These are phyloP conservation scores for Erebia aethiops DNA, from an alignment of 2,888 invertebrate species.

Conservation along the genomic window DNA sequence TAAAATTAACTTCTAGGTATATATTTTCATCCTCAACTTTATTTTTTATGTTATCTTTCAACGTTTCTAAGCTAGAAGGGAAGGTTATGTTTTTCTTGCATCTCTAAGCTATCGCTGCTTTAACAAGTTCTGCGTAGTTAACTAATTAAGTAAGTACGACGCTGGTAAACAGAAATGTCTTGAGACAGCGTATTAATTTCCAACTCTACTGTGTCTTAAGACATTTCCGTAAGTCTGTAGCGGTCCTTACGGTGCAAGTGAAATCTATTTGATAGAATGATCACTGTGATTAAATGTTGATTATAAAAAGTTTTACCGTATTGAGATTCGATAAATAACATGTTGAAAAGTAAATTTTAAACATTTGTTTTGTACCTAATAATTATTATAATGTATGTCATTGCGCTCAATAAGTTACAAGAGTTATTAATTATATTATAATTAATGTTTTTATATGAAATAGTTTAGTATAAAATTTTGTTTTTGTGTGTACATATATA, in stretches of 20 bases:
- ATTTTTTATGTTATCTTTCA: neutral
- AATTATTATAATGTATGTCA: slow-evolving; percentile 28
- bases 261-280: slow-evolving; percentile 48
- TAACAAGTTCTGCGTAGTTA: slow-evolving; percentile 27
- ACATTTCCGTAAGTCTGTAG: slow-evolving; percentile 28
- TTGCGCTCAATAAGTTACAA: slow-evolving; percentile 40
- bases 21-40: neutral
- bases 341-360: slow-evolving; percentile 41
- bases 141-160: slow-evolving; percentile 30
- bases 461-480: slow-evolving; percentile 25
- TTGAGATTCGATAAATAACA: slow-evolving; percentile 42
- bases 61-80: neutral
- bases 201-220: slow-evolving; percentile 6
- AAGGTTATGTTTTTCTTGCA: slow-evolving; percentile 20
- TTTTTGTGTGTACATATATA: slow-evolving; percentile 54
- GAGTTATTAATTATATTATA: slow-evolving; percentile 26
- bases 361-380: slow-evolving; percentile 13
- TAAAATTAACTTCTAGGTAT: neutral
- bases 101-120: slow-evolving; percentile 29
- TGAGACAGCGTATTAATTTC: slow-evolving; percentile 1
- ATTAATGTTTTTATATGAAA: slow-evolving; percentile 36
- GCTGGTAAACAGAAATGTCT: slow-evolving; percentile 26
- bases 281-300: slow-evolving; percentile 72
- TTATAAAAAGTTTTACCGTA: slow-evolving; percentile 49
- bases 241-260: slow-evolving; percentile 42